Evolutionary conservation across 2,888 invertebrate genomes (phyloP), one percentile per base, ranked within the genome.

Genomic region (Aleiodes leptofemur): DNA sequence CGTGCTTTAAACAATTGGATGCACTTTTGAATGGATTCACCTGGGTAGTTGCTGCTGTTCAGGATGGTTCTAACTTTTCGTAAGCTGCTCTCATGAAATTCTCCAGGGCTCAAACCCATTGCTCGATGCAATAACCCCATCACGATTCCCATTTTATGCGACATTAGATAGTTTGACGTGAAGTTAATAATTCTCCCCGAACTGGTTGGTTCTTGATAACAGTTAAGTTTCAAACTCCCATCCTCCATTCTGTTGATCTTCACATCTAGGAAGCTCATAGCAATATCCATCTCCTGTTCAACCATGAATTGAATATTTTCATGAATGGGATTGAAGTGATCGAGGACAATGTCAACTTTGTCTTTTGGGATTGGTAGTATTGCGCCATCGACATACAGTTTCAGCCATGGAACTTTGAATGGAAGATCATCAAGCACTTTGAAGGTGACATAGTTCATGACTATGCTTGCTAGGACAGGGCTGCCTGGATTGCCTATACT

Each of bases 121-220:
- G 50, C 66, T n/a, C 66, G n/a, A 16, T 66, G 48, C 43, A 66
- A 14, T n/a, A 66, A n/a, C 0, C 66, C 66, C 0, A 8, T 23
- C 3, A 66, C 66, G 6, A 66, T 48, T 48, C 43, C 48, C 9
- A 9, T 66, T 14, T 66, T 66, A 3, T 66, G 66, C n/a, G 48
- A n/a, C 0, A 23, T 66, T 11, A 48, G 43, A 16, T 66, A 48
- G 23, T 66, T 38, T 8, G 66, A 48, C 23, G 38, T 9, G 16
- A 48, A 66, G 16, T 66, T 66, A n/a, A 66, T 5, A 7, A 66
- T 13, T 23, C 23, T 66, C n/a, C n/a, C n/a, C n/a, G n/a, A n/a
- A n/a, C n/a, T n/a, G n/a, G n/a, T n/a, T n/a, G n/a, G n/a, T n/a
- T 13, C 43, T 16, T 66, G 43, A 48, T 66, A 66, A 38, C 66